Conservation (phyloP, 2,888 invertebrate species). For the Zootermopsis nevadensis region DNA sequence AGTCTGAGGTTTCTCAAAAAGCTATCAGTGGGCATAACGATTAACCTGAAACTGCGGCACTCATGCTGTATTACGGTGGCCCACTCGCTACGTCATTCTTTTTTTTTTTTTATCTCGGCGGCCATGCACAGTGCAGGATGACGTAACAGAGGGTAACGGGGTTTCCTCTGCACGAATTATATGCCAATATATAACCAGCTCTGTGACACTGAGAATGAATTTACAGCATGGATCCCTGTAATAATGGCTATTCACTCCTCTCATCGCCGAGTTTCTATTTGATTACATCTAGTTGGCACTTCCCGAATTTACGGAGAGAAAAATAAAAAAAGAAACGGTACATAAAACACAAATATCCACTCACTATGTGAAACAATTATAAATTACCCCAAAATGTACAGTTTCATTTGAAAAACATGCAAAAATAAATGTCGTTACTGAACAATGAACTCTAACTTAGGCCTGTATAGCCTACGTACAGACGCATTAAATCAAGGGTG, state of each 20-base stretch:
- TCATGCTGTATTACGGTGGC: no score
- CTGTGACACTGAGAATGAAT: slow-evolving; percentile 45
- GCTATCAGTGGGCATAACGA: no score
- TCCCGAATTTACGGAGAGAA: slow-evolving; percentile 30
- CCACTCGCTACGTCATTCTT: not conserved
- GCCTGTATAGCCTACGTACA: slow-evolving; percentile 5
- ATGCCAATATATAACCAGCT: slow-evolving; percentile 39
- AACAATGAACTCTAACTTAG: slow-evolving; percentile 29
- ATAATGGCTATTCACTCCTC: slow-evolving; percentile 17
- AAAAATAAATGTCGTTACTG: slow-evolving; percentile 24
- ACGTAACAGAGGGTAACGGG: not conserved
- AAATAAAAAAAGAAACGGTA: slow-evolving; percentile 1
- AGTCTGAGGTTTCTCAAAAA: no score
- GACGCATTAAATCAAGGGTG: slow-evolving; percentile 36
- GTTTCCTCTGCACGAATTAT: slow-evolving; percentile 44
- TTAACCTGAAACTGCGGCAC: no score
- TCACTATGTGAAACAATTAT: slow-evolving; percentile 38
- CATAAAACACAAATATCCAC: slow-evolving; percentile 1
- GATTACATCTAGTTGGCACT: slow-evolving; percentile 34
- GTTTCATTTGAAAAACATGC: slow-evolving; percentile 41
- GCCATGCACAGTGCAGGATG: not conserved
- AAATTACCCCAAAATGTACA: slow-evolving; percentile 38
- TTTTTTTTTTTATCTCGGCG: not conserved
- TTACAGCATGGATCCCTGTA: slow-evolving; percentile 37
- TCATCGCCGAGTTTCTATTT: slow-evolving; percentile 23